Evolutionary conservation across 2,113 vertebrate species (phyloP).

Genomic region (Ranitomeya imitator): DNA sequence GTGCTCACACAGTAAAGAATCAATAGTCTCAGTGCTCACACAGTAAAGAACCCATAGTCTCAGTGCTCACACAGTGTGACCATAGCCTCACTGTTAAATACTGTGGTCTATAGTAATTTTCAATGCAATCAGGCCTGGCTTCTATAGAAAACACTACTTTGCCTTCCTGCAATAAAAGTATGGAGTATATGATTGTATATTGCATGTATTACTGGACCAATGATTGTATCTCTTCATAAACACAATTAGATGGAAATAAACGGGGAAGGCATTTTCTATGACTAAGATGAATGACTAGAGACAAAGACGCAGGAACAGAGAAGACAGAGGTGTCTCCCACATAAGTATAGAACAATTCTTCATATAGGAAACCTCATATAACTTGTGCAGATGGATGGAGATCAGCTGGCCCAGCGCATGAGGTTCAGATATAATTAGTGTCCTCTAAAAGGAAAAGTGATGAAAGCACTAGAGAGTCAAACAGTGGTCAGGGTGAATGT

Average conservation of each 20-base stretch:
- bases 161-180: not conserved
- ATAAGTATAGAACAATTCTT: not conserved
- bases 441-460: not conserved
- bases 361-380: not conserved
- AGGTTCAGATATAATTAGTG: conserved; percentile 2
- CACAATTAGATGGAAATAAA: not conserved
- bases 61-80: too few species aligned
- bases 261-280: not conserved
- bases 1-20: too few species aligned
- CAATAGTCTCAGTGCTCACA: too few species aligned
- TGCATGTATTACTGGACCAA: not conserved
- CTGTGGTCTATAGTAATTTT: too few species aligned
- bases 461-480: conserved; percentile 48
- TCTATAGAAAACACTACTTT: not conserved
- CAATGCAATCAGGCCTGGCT: too few species aligned
- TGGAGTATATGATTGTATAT: too few species aligned
- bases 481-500: conserved; percentile 59
- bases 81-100: too few species aligned
- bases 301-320: not conserved
- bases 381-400: not conserved
- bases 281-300: not conserved
- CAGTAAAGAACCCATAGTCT: too few species aligned
- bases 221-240: not conserved
- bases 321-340: not conserved
- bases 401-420: not conserved